phyloP scores from a whole-genome alignment of 2,888 invertebrate genomes.

The Baronia brevicornis region DNA sequence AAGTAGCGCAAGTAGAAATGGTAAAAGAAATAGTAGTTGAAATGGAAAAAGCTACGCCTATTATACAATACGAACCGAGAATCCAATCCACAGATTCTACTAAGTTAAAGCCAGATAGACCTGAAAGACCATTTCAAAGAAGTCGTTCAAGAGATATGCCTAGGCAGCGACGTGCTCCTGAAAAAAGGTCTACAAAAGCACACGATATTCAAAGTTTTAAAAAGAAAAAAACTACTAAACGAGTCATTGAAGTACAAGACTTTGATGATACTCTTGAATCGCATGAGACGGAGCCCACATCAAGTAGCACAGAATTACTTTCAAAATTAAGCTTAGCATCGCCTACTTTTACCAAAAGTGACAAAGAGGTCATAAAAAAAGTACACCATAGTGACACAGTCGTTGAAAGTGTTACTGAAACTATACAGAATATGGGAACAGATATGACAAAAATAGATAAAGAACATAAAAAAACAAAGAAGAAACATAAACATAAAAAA shows the following conservation, averaged over 20 bases:
- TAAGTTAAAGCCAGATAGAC: conserved; percentile 25
- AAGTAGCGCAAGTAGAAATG: conserved; percentile 54
- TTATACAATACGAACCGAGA: conserved; percentile 32
- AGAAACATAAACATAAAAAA: conserved; percentile 57
- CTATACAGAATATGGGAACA: conserved; percentile 23
- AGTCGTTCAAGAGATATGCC: conserved; percentile 61
- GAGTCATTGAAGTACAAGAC: conserved; percentile 58
- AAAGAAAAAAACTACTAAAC: conserved; percentile 54
- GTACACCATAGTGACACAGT: conserved; percentile 47
- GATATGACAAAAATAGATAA: conserved; percentile 26
- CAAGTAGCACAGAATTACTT: too few species aligned
- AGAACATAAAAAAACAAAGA: conserved; percentile 48
- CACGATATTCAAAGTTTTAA: conserved; percentile 48
- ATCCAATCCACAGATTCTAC: conserved; percentile 19
- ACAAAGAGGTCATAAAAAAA: conserved; percentile 36
- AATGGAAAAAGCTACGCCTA: conserved; percentile 35
- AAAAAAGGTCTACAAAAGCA: conserved; percentile 51
- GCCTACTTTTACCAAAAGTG: conserved; percentile 16
- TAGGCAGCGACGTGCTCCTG: conserved; percentile 51
- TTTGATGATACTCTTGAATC: conserved; percentile 45
- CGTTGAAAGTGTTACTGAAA: conserved; percentile 30
- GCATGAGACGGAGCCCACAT: conserved; percentile 16
- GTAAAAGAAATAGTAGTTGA: conserved; percentile 52
- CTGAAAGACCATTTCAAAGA: conserved; percentile 34
- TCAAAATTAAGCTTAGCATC: too few species aligned